phyloP scores from a whole-genome alignment of 1,140 invertebrate genomes.

The Drosophila virilis region DNA sequence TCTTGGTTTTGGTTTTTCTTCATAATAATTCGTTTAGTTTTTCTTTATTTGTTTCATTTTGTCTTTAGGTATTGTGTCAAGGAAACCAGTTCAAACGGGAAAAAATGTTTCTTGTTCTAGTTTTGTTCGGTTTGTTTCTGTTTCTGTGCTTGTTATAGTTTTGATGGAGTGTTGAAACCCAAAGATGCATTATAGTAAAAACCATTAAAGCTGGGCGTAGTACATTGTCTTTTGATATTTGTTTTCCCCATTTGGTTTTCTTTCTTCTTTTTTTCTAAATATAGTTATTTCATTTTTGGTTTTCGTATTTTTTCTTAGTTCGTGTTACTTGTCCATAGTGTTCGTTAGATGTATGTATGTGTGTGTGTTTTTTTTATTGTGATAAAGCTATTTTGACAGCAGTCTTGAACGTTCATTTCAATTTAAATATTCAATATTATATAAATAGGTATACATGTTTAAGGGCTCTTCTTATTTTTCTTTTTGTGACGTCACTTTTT shows the following conservation, averaged over 20 bases:
- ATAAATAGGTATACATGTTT: slow-evolving; percentile 81
- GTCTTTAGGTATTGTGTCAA: slow-evolving; percentile 53
- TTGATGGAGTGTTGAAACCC: slow-evolving; percentile 68
- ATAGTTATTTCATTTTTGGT: slow-evolving; percentile 1
- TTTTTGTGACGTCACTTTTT: not conserved
- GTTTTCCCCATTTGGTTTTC: not conserved
- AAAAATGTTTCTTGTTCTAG: slow-evolving; percentile 42
- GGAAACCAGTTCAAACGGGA: slow-evolving; percentile 78
- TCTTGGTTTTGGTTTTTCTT: not conserved
- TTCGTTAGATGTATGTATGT: slow-evolving; percentile 42
- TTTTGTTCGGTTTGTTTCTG: slow-evolving; percentile 32
- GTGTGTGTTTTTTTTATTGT: slow-evolving; percentile 49
- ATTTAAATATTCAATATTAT: slow-evolving; percentile 82
- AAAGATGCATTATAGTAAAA: slow-evolving; percentile 69
- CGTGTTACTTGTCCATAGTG: slow-evolving; percentile 34
- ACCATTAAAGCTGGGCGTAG: slow-evolving; percentile 75
- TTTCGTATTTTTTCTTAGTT: slow-evolving; percentile 15
- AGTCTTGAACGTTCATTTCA: slow-evolving; percentile 82
- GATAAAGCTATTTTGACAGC: slow-evolving; percentile 83
- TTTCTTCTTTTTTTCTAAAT: slow-evolving; percentile 5
- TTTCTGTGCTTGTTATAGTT: slow-evolving; percentile 38
- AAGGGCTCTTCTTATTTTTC: slow-evolving; percentile 43
- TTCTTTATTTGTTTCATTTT: slow-evolving; percentile 12
- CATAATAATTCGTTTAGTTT: slow-evolving; percentile 1
- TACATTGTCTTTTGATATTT: slow-evolving; percentile 37